A percentile compares a stretch with the other conserved stretches of the same genome.
Conservation (phyloP, 2,797 vertebrate genomes). For the Lateolabrax maculatus region DNA sequence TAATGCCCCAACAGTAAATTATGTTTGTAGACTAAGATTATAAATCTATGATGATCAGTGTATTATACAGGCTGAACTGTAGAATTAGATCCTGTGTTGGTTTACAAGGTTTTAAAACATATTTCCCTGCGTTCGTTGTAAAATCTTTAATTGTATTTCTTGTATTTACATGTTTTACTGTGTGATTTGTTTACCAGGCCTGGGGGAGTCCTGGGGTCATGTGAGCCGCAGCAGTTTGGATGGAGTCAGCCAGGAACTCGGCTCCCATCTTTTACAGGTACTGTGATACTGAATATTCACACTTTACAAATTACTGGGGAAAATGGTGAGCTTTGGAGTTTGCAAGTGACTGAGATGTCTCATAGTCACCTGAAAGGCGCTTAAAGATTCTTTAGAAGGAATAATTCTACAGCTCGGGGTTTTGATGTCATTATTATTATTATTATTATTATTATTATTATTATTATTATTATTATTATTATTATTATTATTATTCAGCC, state of each 20-base stretch:
- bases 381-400: not conserved
- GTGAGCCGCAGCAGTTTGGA: conserved; percentile 92
- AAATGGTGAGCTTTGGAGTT: not conserved
- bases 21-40: not conserved
- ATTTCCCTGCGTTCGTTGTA: not conserved
- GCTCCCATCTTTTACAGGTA: conserved; percentile 97
- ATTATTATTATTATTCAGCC: conserved; percentile 7
- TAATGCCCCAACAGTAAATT: not conserved
- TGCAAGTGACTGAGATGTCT: not conserved
- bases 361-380: not conserved
- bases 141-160: not conserved
- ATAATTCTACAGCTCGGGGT: not conserved
- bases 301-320: not conserved
- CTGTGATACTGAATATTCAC: not conserved
- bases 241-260: conserved; percentile 93
- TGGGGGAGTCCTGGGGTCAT: conserved; percentile 97
- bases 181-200: conserved; percentile 83
- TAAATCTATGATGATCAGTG: not conserved
- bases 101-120: not conserved
- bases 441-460: not conserved
- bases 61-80: not conserved
- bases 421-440: too few species aligned
- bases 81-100: not conserved
- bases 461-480: conserved; percentile 21
- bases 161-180: not conserved